A percentile compares a stretch with the other conserved stretches of the same genome.
Evolutionary conservation across 2,888 invertebrate genomes (phyloP).

Genomic region (Willowsia nigromaculata): DNA sequence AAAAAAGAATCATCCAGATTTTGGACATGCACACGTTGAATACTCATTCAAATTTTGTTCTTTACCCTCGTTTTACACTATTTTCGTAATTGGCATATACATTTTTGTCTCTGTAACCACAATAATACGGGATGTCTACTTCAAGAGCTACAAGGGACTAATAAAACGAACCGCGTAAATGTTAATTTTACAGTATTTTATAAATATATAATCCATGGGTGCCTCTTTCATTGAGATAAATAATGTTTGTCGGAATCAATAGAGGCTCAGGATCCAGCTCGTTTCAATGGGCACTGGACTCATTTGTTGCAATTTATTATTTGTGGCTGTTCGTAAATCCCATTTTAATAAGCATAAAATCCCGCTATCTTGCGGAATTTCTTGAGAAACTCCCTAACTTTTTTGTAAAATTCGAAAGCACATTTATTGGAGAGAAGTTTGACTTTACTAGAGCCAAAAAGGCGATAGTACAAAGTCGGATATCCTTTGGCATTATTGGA

Average conservation of each 20-base stretch:
- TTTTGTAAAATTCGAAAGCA: not conserved
- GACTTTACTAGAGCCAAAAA: not conserved
- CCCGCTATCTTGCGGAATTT: not conserved
- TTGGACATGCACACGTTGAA: not conserved
- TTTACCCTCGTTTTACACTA: not conserved
- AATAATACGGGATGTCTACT: not conserved
- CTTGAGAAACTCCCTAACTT: not conserved
- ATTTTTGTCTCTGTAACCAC: not conserved
- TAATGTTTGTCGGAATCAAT: too few relatives aligned
- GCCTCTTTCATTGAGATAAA: too few relatives aligned
- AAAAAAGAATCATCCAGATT: not conserved
- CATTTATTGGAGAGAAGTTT: not conserved
- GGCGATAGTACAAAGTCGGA: not conserved
- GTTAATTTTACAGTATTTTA: too few relatives aligned
- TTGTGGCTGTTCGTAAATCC: slow-evolving; percentile 24
- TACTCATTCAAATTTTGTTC: slow-evolving; percentile 13
- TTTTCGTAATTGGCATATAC: not conserved
- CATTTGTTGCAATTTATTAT: not conserved
- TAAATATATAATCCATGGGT: too few relatives aligned
- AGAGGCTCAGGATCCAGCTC: not conserved
- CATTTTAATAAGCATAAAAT: slow-evolving; percentile 12
- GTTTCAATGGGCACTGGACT: not conserved
- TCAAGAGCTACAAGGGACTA: not conserved
- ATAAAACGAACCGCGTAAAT: not conserved
- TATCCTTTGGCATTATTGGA: not conserved